Evolutionary conservation across 2,888 invertebrate species (phyloP), one percentile per base, ranked within the genome.

Genomic region (Halictus ligatus): DNA sequence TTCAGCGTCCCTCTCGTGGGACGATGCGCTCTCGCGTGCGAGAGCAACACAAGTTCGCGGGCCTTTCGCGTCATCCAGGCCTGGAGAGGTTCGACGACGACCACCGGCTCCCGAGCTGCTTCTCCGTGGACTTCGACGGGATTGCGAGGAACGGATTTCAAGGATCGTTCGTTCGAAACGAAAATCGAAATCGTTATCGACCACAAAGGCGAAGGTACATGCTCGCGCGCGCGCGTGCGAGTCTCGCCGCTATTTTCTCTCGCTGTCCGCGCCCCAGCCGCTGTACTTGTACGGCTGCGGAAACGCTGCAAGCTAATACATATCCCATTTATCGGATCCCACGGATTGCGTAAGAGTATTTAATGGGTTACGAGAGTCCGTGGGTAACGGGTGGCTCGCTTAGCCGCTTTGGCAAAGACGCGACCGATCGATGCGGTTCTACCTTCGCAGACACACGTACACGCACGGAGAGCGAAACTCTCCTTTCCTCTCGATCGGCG

Each of bases 251-350:
- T 75, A 35, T 69, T 54, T 75, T 54, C 54, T 15, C 40, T 50
- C 21, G 48, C 13, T 18, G 67, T 35, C 18, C 54, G 29, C 13
- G 50, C 43, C 64, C 46, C 50, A 10, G 40, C 15, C n/a, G 75
- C 21, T 8, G 79, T 80, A 90, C 91, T 92, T 92, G 89, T 92
- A 87, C 77, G 91, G 89, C 83, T 89, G 79, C 92, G 75, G 75
- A 75, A 90, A 88, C 87, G 88, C 74, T 64, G 83, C 46, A 72
- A 75, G 78, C 75, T 76, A 88, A 84, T 87, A 81, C 81, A 76
- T 88, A 88, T 89, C 86, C 80, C 87, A 86, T 91, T 93, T 92
- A 91, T 92, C 88, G 91, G 92, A 90, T 91, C 83, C 75, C 88
- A 77, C 78, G 85, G 86, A 89, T 93, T 90, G 91, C 89, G 83